These are phyloP conservation scores for Rana temporaria DNA, from an alignment of 2,113 vertebrate species.

Conservation along the genomic window DNA sequence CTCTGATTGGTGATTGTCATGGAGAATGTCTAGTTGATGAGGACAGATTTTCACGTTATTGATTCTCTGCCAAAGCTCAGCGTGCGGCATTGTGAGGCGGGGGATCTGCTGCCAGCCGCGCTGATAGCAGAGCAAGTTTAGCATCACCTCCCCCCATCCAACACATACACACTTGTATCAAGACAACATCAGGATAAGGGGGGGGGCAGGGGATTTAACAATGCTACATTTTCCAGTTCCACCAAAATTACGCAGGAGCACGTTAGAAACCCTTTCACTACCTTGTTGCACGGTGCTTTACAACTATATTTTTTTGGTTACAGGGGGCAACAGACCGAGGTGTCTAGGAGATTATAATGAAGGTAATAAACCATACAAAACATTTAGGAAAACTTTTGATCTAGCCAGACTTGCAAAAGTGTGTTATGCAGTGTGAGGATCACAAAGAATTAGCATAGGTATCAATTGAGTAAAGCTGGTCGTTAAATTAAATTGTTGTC, in stretches of 20 bases:
- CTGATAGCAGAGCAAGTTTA: conserved; percentile 84
- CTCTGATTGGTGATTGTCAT: conserved; percentile 99
- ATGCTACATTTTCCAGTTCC: conserved; percentile 80
- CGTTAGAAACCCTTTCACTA: conserved; percentile 22
- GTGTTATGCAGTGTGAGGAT: background rate
- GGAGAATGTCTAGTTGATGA: conserved; percentile 99
- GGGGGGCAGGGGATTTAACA: conserved; percentile 64
- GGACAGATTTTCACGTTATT: conserved; percentile 99
- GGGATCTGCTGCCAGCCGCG: conserved; percentile 80
- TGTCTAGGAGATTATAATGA: background rate
- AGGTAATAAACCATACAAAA: background rate
- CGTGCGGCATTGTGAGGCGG: conserved; percentile 91
- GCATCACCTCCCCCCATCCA: conserved; percentile 74
- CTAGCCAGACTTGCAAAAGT: background rate
- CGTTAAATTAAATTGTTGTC: background rate
- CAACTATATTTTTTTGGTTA: background rate
- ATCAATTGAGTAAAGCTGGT: background rate
- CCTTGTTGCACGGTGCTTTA: background rate
- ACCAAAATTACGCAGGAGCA: conserved; percentile 79
- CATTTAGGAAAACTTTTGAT: background rate
- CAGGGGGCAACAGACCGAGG: background rate
- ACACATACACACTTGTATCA: conserved; percentile 68
- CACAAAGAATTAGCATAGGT: background rate
- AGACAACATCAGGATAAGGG: conserved; percentile 79
- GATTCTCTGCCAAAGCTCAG: conserved; percentile 99